phyloP scores from a whole-genome alignment of 2,797 vertebrate genomes.

The Lithobates pipiens region DNA sequence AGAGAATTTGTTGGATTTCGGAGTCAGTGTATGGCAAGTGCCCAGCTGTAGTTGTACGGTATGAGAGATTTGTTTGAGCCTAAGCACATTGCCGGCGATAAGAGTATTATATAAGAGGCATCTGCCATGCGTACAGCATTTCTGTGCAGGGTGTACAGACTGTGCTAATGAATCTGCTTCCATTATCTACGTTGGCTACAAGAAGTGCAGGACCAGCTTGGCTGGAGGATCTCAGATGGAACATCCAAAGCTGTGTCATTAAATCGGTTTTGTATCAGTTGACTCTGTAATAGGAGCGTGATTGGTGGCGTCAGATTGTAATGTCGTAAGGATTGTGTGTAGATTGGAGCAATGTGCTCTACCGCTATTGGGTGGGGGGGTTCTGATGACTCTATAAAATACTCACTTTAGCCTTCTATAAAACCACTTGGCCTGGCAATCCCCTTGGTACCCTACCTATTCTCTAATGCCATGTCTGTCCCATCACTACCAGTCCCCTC shows the following conservation, averaged over 20 bases:
- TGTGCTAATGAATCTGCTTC: background rate
- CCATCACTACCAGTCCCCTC: conserved; percentile 31
- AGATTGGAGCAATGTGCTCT: background rate
- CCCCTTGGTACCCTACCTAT: background rate
- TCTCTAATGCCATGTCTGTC: conserved; percentile 18
- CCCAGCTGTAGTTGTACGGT: background rate
- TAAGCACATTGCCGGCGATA: background rate
- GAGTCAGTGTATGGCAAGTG: background rate
- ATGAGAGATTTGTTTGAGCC: background rate
- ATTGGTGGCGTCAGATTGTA: too few relatives aligned
- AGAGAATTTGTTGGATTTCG: too few relatives aligned
- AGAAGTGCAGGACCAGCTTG: too few relatives aligned
- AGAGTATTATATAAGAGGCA: conserved; percentile 3
- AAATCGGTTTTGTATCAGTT: too few relatives aligned
- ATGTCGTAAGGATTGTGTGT: background rate
- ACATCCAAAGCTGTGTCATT: too few relatives aligned
- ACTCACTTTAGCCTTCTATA: background rate
- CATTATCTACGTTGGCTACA: background rate
- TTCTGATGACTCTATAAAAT: background rate
- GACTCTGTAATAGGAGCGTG: too few relatives aligned
- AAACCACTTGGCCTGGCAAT: conserved; percentile 6
- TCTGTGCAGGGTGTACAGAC: background rate
- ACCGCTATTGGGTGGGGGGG: background rate
- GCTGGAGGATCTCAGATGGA: too few relatives aligned
- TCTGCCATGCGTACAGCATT: background rate